Conservation (phyloP, 2,797 vertebrate genomes). For the Crypturellus tataupa region DNA sequence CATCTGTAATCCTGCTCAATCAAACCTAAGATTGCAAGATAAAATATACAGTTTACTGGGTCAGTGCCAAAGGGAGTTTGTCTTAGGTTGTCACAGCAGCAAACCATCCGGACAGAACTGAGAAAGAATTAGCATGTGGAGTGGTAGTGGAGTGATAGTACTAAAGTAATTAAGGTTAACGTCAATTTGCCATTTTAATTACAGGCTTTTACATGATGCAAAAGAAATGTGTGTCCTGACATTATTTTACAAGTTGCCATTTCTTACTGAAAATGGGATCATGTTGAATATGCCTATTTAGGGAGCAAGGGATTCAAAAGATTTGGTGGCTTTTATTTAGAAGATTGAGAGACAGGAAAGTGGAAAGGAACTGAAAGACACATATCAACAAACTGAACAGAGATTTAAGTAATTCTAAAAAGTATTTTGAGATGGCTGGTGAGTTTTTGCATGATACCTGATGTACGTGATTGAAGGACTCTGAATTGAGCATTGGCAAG, state of each 20-base stretch:
- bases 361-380: accelerated
- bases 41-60: not conserved
- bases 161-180: not conserved
- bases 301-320: accelerated
- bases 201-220: not conserved
- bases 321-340: not conserved
- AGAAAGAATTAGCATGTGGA: not conserved
- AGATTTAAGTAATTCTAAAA: not conserved
- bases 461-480: not conserved
- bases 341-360: not conserved
- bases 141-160: not conserved
- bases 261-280: not conserved
- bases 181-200: not conserved
- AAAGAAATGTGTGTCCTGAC: not conserved
- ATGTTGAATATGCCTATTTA: not conserved
- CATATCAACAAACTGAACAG: not conserved
- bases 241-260: not conserved
- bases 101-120: not conserved
- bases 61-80: not conserved
- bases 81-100: not conserved
- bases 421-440: not conserved
- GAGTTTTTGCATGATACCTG: not conserved
- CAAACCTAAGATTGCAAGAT: not conserved
- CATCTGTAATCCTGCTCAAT: not conserved
- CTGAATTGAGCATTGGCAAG: not conserved